Evolutionary conservation across 2,888 invertebrate species (phyloP).

Genomic region (Lasioglossum vierecki): DNA sequence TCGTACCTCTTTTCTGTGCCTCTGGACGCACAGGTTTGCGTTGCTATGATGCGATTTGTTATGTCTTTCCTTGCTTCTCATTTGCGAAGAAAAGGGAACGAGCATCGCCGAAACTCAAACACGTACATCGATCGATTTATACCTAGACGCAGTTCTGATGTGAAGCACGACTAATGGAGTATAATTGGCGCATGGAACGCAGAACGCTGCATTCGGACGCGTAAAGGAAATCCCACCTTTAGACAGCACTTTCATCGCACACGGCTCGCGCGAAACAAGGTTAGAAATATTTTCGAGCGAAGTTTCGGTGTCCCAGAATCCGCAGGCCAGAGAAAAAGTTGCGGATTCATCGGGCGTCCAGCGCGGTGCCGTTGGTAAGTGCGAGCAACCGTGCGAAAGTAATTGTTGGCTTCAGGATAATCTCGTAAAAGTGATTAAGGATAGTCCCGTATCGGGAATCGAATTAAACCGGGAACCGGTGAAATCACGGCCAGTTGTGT

Average conservation of each 20-base stretch:
- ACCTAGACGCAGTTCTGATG: too few species aligned
- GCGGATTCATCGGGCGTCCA: neutral
- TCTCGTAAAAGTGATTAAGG: slow-evolving; percentile 48
- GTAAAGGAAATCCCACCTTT: too few species aligned
- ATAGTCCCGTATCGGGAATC: slow-evolving; percentile 53
- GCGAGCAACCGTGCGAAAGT: slow-evolving; percentile 33
- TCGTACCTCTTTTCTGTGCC: too few species aligned
- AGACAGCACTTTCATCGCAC: neutral
- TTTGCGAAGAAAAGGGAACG: too few species aligned
- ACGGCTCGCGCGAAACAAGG: neutral
- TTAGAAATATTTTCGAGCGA: neutral
- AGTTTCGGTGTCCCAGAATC: neutral
- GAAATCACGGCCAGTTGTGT: slow-evolving; percentile 30
- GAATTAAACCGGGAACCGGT: slow-evolving; percentile 34
- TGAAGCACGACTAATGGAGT: too few species aligned
- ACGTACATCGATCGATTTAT: too few species aligned
- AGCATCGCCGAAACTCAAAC: too few species aligned
- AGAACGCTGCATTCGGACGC: too few species aligned
- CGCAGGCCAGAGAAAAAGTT: neutral
- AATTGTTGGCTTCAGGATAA: slow-evolving; percentile 53
- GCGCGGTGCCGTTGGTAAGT: neutral
- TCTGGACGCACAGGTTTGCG: too few species aligned
- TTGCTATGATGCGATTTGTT: too few species aligned
- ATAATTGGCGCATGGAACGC: too few species aligned
- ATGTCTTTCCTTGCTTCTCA: too few species aligned